These are phyloP conservation scores for Brachionus asplanchnoidis DNA, from an alignment of 1,140 invertebrate species.

Conservation along the genomic window DNA sequence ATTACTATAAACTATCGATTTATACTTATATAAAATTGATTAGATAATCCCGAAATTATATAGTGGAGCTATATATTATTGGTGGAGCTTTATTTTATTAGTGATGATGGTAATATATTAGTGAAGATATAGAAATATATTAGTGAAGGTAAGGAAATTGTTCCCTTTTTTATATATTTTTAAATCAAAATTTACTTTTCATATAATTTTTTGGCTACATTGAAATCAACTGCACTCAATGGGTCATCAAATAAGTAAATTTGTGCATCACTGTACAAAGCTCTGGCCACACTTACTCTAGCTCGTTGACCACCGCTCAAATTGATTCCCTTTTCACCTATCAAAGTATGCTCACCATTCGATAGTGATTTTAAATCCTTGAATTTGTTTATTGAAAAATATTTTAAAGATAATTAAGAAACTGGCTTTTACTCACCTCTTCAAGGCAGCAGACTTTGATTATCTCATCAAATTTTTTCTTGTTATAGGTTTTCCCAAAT, in stretches of 20 bases:
- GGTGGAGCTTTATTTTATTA: too few species aligned
- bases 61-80: too few species aligned
- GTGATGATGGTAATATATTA: too few species aligned
- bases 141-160: too few species aligned
- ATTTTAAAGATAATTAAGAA: too few species aligned
- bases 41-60: too few species aligned
- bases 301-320: conserved; percentile 85
- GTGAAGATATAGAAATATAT: too few species aligned
- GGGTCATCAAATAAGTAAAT: conserved; percentile 77
- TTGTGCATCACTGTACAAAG: conserved; percentile 73
- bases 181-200: conserved; percentile 60
- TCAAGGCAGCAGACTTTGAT: conserved; percentile 12
- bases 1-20: too few species aligned
- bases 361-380: conserved; percentile 62
- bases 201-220: conserved; percentile 91
- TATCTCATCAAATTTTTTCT: conserved; percentile 30
- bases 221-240: conserved; percentile 75
- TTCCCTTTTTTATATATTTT: too few species aligned
- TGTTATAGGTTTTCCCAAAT: conserved; percentile 19
- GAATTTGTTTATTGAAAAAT: neutral
- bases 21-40: too few species aligned
- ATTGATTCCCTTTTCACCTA: conserved; percentile 77
- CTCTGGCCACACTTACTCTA: conserved; percentile 70
- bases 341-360: conserved; percentile 75
- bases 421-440: neutral